Percentiles rank a stretch among this genome's conserved stretches.
Evolutionary conservation across 2,888 invertebrate species (phyloP).

Genomic region (Acleris holmiana): DNA sequence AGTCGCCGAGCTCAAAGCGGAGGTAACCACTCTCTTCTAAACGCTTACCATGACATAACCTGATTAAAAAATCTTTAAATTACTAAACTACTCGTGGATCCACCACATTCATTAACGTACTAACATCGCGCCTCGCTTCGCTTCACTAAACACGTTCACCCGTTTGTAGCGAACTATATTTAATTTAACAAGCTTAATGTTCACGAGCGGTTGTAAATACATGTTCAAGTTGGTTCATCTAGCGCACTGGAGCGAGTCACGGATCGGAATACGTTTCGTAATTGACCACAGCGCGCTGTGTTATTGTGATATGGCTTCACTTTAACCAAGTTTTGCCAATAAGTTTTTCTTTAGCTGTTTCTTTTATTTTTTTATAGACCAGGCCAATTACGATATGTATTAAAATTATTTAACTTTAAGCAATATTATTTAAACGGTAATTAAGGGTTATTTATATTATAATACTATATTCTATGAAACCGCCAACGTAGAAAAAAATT

Average conservation of each 20-base stretch:
- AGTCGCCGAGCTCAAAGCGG: conserved; percentile 96
- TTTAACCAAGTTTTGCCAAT: background rate
- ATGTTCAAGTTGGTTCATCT: conserved; percentile 1
- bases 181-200: conserved; percentile 32
- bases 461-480: too few species aligned
- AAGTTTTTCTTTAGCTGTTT: background rate
- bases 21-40: conserved; percentile 85
- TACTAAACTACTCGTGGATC: background rate
- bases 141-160: conserved; percentile 40
- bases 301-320: background rate
- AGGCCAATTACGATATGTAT: too few species aligned
- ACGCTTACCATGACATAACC: background rate
- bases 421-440: too few species aligned
- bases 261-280: background rate
- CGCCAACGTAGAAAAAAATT: too few species aligned
- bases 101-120: conserved; percentile 16
- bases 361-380: too few species aligned
- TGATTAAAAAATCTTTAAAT: background rate
- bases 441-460: too few species aligned
- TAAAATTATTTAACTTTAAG: too few species aligned
- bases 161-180: conserved; percentile 18
- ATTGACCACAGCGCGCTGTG: background rate
- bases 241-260: background rate
- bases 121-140: conserved; percentile 38
- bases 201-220: conserved; percentile 31